A percentile compares a stretch with the other conserved stretches of the same genome.
Conservation (phyloP, 2,113 vertebrate genomes). For the Triplophysa dalaica region DNA sequence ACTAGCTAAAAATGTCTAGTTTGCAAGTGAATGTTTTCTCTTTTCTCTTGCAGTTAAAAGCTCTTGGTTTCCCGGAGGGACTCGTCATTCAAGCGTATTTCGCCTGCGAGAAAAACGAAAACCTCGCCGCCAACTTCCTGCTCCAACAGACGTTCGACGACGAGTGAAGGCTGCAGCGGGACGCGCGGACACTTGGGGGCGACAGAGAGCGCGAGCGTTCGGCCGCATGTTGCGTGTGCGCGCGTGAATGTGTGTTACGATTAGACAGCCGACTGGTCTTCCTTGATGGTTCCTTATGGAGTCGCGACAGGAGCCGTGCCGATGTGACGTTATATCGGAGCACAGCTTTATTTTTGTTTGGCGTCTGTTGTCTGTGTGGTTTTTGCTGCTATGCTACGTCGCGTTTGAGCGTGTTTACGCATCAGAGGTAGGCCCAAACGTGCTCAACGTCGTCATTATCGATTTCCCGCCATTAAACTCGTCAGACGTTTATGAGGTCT, state of each 20-base stretch:
- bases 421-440: conserved; percentile 24
- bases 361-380: conserved; percentile 44
- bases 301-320: conserved; percentile 43
- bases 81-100: conserved; percentile 80
- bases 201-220: conserved; percentile 16
- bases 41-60: conserved; percentile 76
- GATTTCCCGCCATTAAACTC: neutral
- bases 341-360: conserved; percentile 50
- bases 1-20: no score
- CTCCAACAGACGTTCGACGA: conserved; percentile 80
- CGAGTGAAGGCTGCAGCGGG: conserved; percentile 62
- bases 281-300: conserved; percentile 15
- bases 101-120: conserved; percentile 79
- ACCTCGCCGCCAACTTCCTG: conserved; percentile 78
- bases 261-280: conserved; percentile 5
- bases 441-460: neutral
- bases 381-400: conserved; percentile 62
- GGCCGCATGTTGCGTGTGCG: conserved; percentile 41
- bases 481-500: no score
- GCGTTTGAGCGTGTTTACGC: conserved; percentile 56
- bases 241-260: conserved; percentile 30
- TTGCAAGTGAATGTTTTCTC: neutral
- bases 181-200: neutral
- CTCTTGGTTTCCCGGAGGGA: conserved; percentile 77
- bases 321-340: conserved; percentile 41